These are phyloP conservation scores for Rhincodon typus DNA, from an alignment of 2,797 vertebrate genomes.

Conservation along the genomic window DNA sequence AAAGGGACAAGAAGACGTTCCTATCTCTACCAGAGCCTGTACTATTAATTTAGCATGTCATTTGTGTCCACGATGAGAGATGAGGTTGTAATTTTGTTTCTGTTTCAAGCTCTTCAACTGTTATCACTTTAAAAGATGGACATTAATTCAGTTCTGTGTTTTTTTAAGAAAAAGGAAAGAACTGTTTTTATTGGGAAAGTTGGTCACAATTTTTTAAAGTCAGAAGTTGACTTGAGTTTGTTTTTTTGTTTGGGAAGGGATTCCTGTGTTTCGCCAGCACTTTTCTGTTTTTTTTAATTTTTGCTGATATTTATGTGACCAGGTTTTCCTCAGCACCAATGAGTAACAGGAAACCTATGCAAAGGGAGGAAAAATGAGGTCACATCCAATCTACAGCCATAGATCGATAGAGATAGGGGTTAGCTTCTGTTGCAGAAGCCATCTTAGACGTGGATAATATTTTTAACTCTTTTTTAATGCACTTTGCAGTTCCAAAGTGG, in stretches of 20 bases:
- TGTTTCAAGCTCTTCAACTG: not conserved
- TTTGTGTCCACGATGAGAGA: not conserved
- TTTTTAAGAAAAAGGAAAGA: not conserved
- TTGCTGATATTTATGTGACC: not conserved
- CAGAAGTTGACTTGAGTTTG: not conserved
- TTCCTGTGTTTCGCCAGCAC: too few relatives aligned
- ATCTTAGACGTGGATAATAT: not conserved
- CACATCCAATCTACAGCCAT: not conserved
- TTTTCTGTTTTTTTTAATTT: too few relatives aligned
- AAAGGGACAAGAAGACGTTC: not conserved
- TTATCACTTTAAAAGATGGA: not conserved
- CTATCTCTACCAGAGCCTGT: not conserved
- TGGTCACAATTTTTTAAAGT: not conserved
- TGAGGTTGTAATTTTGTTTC: not conserved
- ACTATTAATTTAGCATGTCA: not conserved
- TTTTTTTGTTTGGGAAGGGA: not conserved
- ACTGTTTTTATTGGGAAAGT: not conserved
- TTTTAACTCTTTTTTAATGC: not conserved
- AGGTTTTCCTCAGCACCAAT: not conserved
- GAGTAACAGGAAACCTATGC: not conserved
- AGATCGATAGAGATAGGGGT: not conserved
- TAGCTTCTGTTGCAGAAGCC: not conserved
- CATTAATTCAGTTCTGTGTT: not conserved
- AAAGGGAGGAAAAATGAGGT: not conserved
- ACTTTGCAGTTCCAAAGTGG: not conserved